These are phyloP conservation scores for Aphyosemion australe DNA, from an alignment of 2,113 vertebrate genomes.

Conservation along the genomic window DNA sequence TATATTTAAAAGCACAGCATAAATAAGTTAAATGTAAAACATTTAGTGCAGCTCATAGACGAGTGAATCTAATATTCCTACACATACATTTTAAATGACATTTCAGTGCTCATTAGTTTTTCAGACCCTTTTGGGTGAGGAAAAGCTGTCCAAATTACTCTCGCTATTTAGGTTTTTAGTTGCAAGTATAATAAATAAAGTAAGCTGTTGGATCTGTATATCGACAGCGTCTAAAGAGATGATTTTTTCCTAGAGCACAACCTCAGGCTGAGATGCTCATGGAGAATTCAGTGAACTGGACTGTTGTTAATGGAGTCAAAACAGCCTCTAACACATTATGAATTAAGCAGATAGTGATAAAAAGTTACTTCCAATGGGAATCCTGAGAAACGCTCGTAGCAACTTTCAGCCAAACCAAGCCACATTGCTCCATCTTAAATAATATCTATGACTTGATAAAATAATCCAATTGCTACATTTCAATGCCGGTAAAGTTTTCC, in stretches of 20 bases:
- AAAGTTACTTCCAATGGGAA: constrained; percentile 13
- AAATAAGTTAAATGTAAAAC: constrained; percentile 34
- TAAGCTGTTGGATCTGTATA: constrained; percentile 63
- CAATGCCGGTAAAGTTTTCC: constrained; percentile 20
- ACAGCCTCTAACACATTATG: constrained; percentile 49
- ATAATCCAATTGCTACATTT: constrained; percentile 18
- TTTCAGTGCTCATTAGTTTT: constrained; percentile 53
- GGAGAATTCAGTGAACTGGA: constrained; percentile 54
- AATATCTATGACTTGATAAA: constrained; percentile 19
- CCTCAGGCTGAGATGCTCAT: constrained; percentile 56
- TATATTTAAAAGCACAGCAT: constrained; percentile 33
- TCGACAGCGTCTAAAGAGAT: constrained; percentile 36
- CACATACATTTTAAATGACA: constrained; percentile 56
- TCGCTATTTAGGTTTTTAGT: constrained; percentile 5
- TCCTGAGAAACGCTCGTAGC: constrained; percentile 8
- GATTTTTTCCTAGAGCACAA: constrained; percentile 42
- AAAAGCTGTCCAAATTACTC: no score
- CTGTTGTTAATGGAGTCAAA: constrained; percentile 37
- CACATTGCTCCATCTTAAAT: constrained; percentile 2
- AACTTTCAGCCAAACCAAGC: not conserved
- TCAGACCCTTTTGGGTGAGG: not conserved
- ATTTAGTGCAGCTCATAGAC: constrained; percentile 28
- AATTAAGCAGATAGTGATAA: constrained; percentile 43
- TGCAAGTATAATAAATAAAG: constrained; percentile 48
- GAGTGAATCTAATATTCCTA: constrained; percentile 40